Conservation (phyloP, 2,888 invertebrate species). For the Galerucella pusilla region DNA sequence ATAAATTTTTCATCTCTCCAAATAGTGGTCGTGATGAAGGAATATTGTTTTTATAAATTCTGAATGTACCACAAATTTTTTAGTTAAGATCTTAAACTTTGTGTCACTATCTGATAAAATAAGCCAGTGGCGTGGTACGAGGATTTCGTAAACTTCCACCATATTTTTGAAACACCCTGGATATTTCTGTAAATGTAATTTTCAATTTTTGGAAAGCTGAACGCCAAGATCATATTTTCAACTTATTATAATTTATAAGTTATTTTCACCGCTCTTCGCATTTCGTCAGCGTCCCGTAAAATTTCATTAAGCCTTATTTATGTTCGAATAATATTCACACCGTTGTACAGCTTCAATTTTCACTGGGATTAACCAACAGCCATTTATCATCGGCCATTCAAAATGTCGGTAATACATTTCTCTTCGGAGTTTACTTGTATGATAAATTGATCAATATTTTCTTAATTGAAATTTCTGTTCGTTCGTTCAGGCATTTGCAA, state of each 20-base stretch:
- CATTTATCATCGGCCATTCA: conserved; percentile 30
- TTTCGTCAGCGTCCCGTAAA: conserved; percentile 11
- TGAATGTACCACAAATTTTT: too few species aligned
- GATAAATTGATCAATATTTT: conserved; percentile 37
- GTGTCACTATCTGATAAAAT: too few species aligned
- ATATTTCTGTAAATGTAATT: not conserved
- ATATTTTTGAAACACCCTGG: too few species aligned
- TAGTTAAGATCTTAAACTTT: too few species aligned
- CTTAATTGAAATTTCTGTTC: conserved; percentile 31
- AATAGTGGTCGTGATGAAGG: too few species aligned
- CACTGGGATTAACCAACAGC: conserved; percentile 26
- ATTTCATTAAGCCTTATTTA: conserved; percentile 26
- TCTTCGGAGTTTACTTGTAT: conserved; percentile 22
- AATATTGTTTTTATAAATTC: too few species aligned
- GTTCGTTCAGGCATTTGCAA: not conserved
- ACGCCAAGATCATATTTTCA: not conserved
- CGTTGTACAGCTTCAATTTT: conserved; percentile 31
- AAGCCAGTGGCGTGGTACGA: too few species aligned
- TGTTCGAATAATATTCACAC: conserved; percentile 30
- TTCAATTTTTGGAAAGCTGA: not conserved
- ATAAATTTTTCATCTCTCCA: too few species aligned
- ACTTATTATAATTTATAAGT: not conserved
- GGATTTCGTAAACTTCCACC: too few species aligned
- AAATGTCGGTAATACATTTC: conserved; percentile 19
- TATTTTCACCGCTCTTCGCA: not conserved